Evolutionary conservation across 1,140 invertebrate species (phyloP), one percentile per base, ranked within the genome.

Genomic region (Drosophila sp.): DNA sequence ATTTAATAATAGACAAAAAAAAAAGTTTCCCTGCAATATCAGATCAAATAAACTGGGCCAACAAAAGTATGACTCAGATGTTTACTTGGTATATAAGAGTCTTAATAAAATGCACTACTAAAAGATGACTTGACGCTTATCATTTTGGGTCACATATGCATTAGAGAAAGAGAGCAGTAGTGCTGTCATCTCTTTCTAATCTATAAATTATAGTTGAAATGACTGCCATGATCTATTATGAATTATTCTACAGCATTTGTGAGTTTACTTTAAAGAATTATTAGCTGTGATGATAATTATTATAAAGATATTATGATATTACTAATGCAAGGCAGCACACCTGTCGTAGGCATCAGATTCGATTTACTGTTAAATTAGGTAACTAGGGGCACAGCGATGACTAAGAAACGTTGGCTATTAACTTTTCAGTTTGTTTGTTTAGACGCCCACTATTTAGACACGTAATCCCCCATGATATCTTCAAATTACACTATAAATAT

Each of bases 41-140:
- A 46, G 8, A 6, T 46, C 27, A 29, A 9, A 25, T 38, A 14
- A 61, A 48, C 7, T 46, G 6, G n/a, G 32, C 9, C 4, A 32
- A 46, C 13, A 27, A 46, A 9, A 27, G 18, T 4, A 41, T 59
- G 54, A 41, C 34, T 62, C 46, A 61, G 16, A 18, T 18, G 50
- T 53, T 53, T 53, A 13, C 21, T 46, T 6, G 29, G 21, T 14
- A 27, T 38, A 16, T 46, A 43, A 59, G 43, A 46, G 40, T 14
- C 9, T 36, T 38, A 9, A 48, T 14, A 48, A 32, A 48, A 14
- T 40, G 46, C 46, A 29, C 11, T 32, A 32, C 11, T 27, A 13
- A n/a, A 48, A 29, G 27, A 64, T 43, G 27, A 64, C 50, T 53
- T 18, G 48, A 64, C 46, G 48, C 46, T 51, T 62, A 62, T 62